Evolutionary conservation across 2,113 vertebrate genomes (phyloP), one percentile per base, ranked within the genome.

Genomic region (Phyllostomus discolor): DNA sequence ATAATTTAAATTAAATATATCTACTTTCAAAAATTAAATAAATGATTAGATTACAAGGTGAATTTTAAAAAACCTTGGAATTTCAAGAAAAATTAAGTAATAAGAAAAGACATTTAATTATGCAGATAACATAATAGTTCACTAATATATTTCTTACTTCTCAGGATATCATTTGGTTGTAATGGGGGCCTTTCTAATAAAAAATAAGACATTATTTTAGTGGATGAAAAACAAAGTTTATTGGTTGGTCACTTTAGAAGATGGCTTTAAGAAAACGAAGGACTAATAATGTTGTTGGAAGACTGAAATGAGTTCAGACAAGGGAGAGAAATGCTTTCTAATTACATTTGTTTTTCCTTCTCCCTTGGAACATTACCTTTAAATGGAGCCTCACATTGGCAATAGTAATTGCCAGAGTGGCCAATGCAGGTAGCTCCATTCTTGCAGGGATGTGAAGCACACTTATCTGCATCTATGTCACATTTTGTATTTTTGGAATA

Each of bases 331-430:
- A 99, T 97, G 97, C 95, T 98, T 98, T 99, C 97, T 98, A 99
- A 99, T 99, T 99, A 98, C 98, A 97, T 98, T 99, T 99, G 95
- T 94, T 98, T 98, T 99, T 98, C 98, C 96, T 97, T 98, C 98
- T 98, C 98, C 97, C 98, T 98, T 96, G 97, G 93, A 98, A 97
- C 98, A 98, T 99, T 99, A 99, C 99, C 98, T 99, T 99, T 99
- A 99, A 99, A 99, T 22, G 98, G 98, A 99, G 98, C 97, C 97
- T 97, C 96, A 98, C 98, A 99, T 92, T 98, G 99, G 99, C 99
- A 99, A 98, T 98, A 98, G 98, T 99, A 99, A 99, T 99, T 99
- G 99, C 98, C 98, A 91, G 98, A 98, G 91, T 98, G 99, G 98
- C 99, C 99, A 99, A 98, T 97, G 98, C 98, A 99, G 89, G 98